These are phyloP conservation scores for Uromys caudimaculatus DNA, from an alignment of 2,797 vertebrate species.

Conservation along the genomic window DNA sequence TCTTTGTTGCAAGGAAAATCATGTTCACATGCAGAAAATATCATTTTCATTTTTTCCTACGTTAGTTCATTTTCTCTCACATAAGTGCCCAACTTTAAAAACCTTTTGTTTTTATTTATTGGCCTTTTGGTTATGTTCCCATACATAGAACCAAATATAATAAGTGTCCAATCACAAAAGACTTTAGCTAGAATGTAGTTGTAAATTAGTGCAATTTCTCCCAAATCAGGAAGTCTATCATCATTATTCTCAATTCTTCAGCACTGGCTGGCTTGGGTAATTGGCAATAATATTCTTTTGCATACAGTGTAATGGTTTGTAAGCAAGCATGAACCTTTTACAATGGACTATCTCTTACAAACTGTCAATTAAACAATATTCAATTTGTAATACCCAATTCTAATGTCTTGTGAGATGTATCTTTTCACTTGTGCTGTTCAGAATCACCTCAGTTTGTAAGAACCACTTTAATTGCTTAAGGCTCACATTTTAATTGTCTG, in stretches of 20 bases:
- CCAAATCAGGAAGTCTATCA: background rate
- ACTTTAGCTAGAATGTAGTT: background rate
- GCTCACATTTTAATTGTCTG: background rate
- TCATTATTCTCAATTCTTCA: background rate
- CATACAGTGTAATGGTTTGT: constrained; percentile 8
- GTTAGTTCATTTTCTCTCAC: constrained; percentile 4
- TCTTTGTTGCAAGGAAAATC: background rate
- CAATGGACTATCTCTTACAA: background rate
- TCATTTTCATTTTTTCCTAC: background rate
- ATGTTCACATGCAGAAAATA: background rate
- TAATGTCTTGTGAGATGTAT: background rate
- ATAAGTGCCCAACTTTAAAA: background rate
- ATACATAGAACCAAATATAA: background rate
- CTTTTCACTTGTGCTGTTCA: background rate
- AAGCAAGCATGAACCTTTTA: background rate
- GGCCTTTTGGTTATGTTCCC: background rate
- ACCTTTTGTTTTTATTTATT: background rate
- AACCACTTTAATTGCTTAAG: background rate
- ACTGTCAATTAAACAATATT: constrained; percentile 33
- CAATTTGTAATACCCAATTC: background rate
- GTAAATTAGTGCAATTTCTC: constrained; percentile 33
- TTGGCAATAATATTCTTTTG: background rate
- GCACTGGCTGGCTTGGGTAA: background rate
- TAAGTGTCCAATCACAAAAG: background rate
- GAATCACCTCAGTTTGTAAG: background rate